phyloP scores from a whole-genome alignment of 2,113 vertebrate species.

The Pristiophorus japonicus region DNA sequence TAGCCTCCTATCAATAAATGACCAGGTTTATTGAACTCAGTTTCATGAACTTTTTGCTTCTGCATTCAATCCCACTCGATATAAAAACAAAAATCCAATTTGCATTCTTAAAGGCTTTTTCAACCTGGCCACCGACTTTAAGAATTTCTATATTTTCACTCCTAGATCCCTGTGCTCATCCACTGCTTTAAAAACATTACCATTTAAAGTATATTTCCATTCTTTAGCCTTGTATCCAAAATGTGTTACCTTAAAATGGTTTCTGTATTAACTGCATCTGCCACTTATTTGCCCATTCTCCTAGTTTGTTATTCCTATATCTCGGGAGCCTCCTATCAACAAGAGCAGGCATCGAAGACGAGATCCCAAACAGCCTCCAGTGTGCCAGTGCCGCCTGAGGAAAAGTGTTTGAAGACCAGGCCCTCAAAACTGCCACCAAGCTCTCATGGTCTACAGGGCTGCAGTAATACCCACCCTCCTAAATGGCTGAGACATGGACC shows the following conservation, averaged over 20 bases:
- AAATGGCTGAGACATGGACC: no score
- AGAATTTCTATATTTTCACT: neutral
- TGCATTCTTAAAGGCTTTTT: neutral
- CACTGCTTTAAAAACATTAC: neutral
- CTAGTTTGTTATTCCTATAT: no score
- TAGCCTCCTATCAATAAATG: neutral
- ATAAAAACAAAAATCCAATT: neutral
- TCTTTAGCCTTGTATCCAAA: neutral
- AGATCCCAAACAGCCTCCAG: no score
- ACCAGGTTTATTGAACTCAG: neutral
- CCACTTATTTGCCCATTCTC: neutral
- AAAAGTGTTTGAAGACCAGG: no score
- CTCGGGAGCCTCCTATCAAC: no score
- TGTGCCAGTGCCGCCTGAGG: no score
- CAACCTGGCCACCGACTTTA: neutral
- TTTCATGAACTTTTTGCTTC: neutral
- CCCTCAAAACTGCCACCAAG: no score
- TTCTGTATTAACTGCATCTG: neutral
- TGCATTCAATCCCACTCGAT: neutral
- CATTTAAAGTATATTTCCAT: neutral
- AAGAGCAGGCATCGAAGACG: no score
- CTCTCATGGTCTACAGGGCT: no score
- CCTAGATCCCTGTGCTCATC: neutral
- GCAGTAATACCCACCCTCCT: no score
- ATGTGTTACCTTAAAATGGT: neutral